Evolutionary conservation across 2,797 vertebrate species (phyloP), one percentile per base, ranked within the genome.

Genomic region (Platyrinchus mystaceus): DNA sequence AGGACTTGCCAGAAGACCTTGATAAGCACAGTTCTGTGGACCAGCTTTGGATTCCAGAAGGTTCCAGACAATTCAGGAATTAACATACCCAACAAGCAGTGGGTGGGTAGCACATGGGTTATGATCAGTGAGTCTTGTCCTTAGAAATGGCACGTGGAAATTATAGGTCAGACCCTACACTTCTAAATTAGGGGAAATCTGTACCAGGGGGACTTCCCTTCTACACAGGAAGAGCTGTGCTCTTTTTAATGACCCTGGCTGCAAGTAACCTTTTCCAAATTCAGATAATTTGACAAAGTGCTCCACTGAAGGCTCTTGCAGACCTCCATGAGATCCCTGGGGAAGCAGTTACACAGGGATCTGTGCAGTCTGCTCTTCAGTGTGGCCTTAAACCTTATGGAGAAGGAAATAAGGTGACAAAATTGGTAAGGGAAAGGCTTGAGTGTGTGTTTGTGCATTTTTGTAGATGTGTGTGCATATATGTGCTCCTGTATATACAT

Each of bases 101-200:
- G 1, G 14, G 21, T 64, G 1, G 14, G 21, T 64, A 64, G 37
- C 49, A 21, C 26, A 1, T 4, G 4, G 20, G 32, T 58, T 41
- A 3, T 1, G 8, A 21, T 37, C 32, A 19, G 3, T 16, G 80
- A 28, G 73, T 4, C 4, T 59, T 44, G 20, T 49, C 26, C 2
- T 64, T 60, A n/a, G 41, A 46, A 75, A 22, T 30, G 34, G 14
- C n/a, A 28, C 26, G 62, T 81, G 77, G 59, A 75, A 39, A 21
- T 58, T 30, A 4, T 7, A 82, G 69, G 7, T 44, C 58, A 78
- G 64, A 59, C 67, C n/a, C 39, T 53, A 13, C 13, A 5, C 20
- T 71, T 69, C 37, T 30, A 20, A 59, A 67, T 0, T 1, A 0
- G 20, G 12, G 36, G 6, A 47, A 53, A 1, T 46, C 10, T 82